Conservation (phyloP, 1,140 invertebrate genomes). For the Drosophila pallidifrons region DNA sequence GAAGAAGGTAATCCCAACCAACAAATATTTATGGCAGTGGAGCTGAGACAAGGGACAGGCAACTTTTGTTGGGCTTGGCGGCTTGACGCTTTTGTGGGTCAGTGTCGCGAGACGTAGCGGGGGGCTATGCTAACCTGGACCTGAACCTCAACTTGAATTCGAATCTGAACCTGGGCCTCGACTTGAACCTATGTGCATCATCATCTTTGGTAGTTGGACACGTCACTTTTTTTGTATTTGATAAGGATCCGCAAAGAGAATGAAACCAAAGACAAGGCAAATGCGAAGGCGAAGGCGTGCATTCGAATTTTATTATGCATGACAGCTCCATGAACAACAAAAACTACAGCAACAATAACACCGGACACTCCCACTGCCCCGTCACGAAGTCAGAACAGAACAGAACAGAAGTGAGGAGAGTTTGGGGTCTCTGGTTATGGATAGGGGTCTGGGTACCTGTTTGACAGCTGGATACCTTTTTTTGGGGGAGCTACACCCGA, state of each 20-base stretch:
- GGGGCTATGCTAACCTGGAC: neutral
- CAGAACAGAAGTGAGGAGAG: neutral
- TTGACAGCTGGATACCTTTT: constrained; percentile 66
- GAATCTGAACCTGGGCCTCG: constrained; percentile 9
- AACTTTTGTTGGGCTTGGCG: constrained; percentile 55
- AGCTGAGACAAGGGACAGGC: constrained; percentile 44
- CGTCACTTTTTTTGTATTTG: constrained; percentile 80
- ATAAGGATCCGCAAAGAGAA: constrained; percentile 80
- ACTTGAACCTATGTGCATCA: constrained; percentile 56
- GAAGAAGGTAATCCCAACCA: constrained; percentile 25
- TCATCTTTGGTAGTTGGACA: constrained; percentile 70
- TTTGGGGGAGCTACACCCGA: constrained; percentile 10
- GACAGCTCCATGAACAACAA: constrained; percentile 69
- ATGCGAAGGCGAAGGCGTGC: constrained; percentile 75
- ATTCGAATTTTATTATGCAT: constrained; percentile 83
- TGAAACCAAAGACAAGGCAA: constrained; percentile 50
- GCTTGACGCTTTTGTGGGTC: constrained; percentile 64
- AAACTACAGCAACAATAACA: constrained; percentile 55
- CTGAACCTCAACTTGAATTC: constrained; percentile 1
- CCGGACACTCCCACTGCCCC: constrained; percentile 69
- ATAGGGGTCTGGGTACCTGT: constrained; percentile 60
- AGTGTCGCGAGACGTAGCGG: constrained; percentile 47
- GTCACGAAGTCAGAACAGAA: constrained; percentile 49
- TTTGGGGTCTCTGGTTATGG: constrained; percentile 24
- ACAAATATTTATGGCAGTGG: constrained; percentile 58